Conservation (phyloP, 2,888 invertebrate species). For the Electrophaes corylata region DNA sequence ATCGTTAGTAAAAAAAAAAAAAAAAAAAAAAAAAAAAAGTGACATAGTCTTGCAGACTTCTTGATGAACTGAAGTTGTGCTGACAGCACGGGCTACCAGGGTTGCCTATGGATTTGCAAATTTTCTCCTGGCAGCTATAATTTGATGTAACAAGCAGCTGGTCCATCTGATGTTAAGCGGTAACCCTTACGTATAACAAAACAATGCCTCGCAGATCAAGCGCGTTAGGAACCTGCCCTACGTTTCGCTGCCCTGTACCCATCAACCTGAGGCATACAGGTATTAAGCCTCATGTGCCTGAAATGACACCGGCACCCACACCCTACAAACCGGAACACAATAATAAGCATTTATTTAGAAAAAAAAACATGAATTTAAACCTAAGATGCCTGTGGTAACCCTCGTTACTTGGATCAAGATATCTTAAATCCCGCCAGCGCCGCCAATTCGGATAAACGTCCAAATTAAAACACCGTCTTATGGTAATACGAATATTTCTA, state of each 20-base stretch:
- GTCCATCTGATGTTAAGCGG: too few species aligned
- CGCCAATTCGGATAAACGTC: slow-evolving; percentile 30
- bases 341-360: too few species aligned
- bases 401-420: slow-evolving; percentile 21
- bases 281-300: too few species aligned
- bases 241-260: too few species aligned
- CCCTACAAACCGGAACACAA: too few species aligned
- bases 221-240: too few species aligned
- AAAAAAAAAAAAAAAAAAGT: neutral
- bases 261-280: too few species aligned
- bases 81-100: slow-evolving; percentile 18
- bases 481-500: slow-evolving; percentile 23
- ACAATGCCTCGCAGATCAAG: too few species aligned
- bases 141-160: too few species aligned
- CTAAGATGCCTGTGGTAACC: slow-evolving; percentile 13
- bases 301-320: too few species aligned
- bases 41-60: slow-evolving; percentile 13
- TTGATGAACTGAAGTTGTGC: slow-evolving; percentile 30
- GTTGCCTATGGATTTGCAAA: slow-evolving; percentile 14
- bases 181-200: too few species aligned
- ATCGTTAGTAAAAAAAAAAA: too few species aligned
- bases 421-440: slow-evolving; percentile 13
- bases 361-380: neutral
- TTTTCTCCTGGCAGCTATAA: neutral
- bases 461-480: slow-evolving; percentile 28